Conservation (phyloP, 2,797 vertebrate species). For the Babyrousa celebensis region DNA sequence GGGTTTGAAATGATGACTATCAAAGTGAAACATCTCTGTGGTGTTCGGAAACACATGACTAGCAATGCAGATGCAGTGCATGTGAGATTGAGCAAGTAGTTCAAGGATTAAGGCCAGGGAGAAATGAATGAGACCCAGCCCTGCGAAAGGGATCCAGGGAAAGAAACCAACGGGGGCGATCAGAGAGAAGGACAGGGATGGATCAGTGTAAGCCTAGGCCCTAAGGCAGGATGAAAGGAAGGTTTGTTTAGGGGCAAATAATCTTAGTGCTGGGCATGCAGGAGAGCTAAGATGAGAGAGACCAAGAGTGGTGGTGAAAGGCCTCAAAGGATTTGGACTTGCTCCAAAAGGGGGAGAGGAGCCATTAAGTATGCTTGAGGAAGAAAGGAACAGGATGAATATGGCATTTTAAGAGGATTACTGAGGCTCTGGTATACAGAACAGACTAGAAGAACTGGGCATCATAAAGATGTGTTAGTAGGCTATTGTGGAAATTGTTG, state of each 20-base stretch:
- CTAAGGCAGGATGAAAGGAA: neutral
- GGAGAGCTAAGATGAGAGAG: neutral
- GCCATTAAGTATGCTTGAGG: conserved; percentile 17
- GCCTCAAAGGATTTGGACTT: neutral
- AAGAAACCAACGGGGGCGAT: neutral
- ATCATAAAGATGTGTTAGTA: conserved; percentile 28
- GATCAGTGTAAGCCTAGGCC: neutral
- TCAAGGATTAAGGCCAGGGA: neutral
- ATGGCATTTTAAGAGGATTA: conserved; percentile 62
- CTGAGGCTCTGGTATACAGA: conserved; percentile 39
- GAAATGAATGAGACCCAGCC: conserved; percentile 9
- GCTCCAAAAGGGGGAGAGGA: neutral
- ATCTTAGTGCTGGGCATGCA: neutral
- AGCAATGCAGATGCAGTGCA: neutral
- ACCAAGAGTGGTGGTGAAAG: neutral
- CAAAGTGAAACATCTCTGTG: neutral
- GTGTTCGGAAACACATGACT: neutral
- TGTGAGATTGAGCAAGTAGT: neutral
- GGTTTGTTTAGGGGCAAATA: neutral
- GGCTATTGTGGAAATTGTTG: conserved; percentile 51
- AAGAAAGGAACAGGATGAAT: conserved; percentile 35
- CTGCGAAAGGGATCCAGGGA: conserved; percentile 19
- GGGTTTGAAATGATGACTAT: neutral
- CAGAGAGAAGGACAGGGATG: neutral
- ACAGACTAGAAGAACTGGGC: conserved; percentile 15